Percentiles rank a stretch among this genome's conserved stretches.
Evolutionary conservation across 2,113 vertebrate genomes (phyloP).

Genomic region (Columba livia): DNA sequence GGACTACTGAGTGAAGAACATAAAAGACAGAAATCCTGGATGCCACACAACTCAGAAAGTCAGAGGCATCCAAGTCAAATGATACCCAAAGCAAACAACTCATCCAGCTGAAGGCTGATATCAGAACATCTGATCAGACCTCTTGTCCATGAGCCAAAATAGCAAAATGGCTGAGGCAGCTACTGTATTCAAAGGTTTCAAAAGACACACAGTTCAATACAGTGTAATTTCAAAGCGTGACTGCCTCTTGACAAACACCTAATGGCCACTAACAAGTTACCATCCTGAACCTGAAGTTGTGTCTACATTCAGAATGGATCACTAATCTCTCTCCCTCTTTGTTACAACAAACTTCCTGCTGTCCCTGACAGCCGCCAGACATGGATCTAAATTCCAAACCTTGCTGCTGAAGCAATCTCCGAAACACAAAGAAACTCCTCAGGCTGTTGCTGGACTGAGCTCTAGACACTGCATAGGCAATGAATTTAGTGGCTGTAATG

Average conservation of each 20-base stretch:
- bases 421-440: background rate
- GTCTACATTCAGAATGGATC: background rate
- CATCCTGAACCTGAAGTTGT: background rate
- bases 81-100: conserved; percentile 30
- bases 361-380: background rate
- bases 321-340: background rate
- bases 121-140: conserved; percentile 5
- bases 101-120: background rate
- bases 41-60: background rate
- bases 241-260: background rate
- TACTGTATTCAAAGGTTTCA: background rate
- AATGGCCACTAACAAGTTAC: background rate
- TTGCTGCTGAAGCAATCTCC: background rate
- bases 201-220: background rate
- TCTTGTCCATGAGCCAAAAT: background rate
- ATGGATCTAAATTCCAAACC: background rate
- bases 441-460: background rate
- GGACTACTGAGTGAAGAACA: background rate
- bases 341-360: background rate
- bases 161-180: background rate
- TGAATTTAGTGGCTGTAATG: background rate
- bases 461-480: background rate
- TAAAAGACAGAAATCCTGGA: background rate
- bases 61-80: background rate
- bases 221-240: background rate